Base-by-base conservation (phyloP, 2,113 vertebrate genomes). In the Bothrops jararaca region DNA sequence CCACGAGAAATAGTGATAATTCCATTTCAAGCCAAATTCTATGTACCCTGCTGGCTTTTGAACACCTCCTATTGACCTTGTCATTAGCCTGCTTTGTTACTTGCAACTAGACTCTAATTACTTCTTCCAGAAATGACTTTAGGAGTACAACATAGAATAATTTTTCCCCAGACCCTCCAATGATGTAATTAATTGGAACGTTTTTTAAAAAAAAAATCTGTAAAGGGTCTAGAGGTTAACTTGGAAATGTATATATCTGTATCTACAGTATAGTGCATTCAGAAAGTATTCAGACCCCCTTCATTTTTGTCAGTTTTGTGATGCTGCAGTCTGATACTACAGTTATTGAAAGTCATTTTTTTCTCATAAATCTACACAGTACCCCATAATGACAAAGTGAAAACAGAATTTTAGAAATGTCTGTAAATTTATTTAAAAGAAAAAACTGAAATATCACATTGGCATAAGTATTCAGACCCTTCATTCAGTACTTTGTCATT, bases 141-240 rank as follows among this genome's bases (percentile, higher is more conserved):
- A 88, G 2, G 2, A 90, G 5, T 15, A 88, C 92, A 18, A 23
- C 74, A 90, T 26, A 87, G 48, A 94, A 24, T 54, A 88, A 5
- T 0, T 0, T 91, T 69, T 29, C 42, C 24, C 52, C 12, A 2
- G 86, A 92, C n/a, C 1, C 48, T 7, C 54, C 11, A 91, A 48
- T 0, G n/a, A 4, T 91, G 39, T 39, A 90, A 96, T 91, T 95
- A 95, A 94, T 50, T 91, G 20, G 57, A 58, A 91, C 94, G 95
- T 48, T 85, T 94, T 93, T 94, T 18, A 54, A 0, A 95, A 94
- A 52, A 24, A 42, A 42, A 42, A 42, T 20, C 6, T 86, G 90
- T n/a, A 90, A 8, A 90, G 64, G 1, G 64, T 91, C 95, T 86
- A 93, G 92, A 95, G 89, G 92, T 95, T 97, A 96, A 96, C 95